Percentiles rank a stretch among this genome's conserved stretches.
These are phyloP conservation scores for Lasioglossum lativentre DNA, from an alignment of 2,888 invertebrate species.

Conservation along the genomic window DNA sequence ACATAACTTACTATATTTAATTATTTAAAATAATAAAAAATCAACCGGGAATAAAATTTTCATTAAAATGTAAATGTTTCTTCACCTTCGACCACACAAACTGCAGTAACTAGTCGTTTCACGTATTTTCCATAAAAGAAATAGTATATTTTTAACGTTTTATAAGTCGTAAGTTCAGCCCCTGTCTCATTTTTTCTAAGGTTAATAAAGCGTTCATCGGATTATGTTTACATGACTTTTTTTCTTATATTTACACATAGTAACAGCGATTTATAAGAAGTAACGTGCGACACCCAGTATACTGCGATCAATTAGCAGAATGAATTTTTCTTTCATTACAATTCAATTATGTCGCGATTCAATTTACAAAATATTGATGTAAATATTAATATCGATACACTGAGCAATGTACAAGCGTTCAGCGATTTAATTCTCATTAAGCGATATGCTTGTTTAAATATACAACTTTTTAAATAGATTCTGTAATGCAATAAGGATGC, in stretches of 20 bases:
- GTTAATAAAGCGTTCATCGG: slow-evolving; percentile 10
- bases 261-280: not conserved
- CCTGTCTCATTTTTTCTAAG: slow-evolving; percentile 4
- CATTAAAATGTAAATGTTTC: not conserved
- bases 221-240: slow-evolving; percentile 13
- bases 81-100: not conserved
- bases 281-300: not conserved
- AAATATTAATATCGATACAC: not conserved
- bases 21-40: not conserved
- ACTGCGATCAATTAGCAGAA: not conserved
- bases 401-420: not conserved
- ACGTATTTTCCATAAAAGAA: not conserved
- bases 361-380: not conserved
- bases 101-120: not conserved
- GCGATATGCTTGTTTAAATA: not conserved
- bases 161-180: slow-evolving; percentile 4
- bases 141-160: slow-evolving; percentile 7
- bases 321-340: not conserved
- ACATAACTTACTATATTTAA: not conserved
- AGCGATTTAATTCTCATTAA: not conserved
- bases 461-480: not conserved
- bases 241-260: slow-evolving; percentile 3
- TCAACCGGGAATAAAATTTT: not conserved
- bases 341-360: not conserved
- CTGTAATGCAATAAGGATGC: not conserved